These are phyloP conservation scores for Acomys russatus DNA, from an alignment of 2,797 vertebrate genomes.

Conservation along the genomic window DNA sequence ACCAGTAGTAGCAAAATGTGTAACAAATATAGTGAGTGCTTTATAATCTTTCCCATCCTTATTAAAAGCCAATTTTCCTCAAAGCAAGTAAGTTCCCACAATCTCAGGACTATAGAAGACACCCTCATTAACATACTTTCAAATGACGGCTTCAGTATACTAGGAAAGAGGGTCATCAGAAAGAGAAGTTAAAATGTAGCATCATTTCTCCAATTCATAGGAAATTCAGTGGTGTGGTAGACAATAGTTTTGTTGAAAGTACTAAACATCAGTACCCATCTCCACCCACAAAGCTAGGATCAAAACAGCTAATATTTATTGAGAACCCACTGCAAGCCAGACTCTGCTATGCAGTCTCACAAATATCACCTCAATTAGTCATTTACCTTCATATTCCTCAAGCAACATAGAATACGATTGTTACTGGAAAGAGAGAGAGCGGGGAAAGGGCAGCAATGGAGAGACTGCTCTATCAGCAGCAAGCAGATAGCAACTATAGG, in stretches of 20 bases:
- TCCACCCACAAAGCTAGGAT: neutral
- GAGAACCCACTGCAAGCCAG: conserved; percentile 37
- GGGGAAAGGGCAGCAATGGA: neutral
- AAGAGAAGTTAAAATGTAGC: neutral
- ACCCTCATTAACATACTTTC: neutral
- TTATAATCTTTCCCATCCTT: neutral
- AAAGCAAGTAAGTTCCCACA: neutral
- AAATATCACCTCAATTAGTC: conserved; percentile 46
- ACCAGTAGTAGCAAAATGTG: conserved; percentile 38
- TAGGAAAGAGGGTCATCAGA: neutral
- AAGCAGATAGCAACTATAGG: conserved; percentile 23
- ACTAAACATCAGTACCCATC: neutral
- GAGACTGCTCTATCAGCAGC: neutral
- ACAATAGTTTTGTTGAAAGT: conserved; percentile 25
- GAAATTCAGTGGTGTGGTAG: neutral
- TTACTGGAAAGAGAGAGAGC: neutral
- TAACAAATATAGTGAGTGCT: neutral
- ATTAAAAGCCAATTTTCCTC: neutral
- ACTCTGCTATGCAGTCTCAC: neutral
- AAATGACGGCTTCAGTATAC: neutral
- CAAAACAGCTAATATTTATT: conserved; percentile 53
- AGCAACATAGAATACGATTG: conserved; percentile 54
- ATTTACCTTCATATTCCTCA: conserved; percentile 39
- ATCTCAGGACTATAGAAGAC: neutral
- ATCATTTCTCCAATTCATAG: neutral